phyloP scores from a whole-genome alignment of 2,797 vertebrate genomes.

The Lacerta bilineata region DNA sequence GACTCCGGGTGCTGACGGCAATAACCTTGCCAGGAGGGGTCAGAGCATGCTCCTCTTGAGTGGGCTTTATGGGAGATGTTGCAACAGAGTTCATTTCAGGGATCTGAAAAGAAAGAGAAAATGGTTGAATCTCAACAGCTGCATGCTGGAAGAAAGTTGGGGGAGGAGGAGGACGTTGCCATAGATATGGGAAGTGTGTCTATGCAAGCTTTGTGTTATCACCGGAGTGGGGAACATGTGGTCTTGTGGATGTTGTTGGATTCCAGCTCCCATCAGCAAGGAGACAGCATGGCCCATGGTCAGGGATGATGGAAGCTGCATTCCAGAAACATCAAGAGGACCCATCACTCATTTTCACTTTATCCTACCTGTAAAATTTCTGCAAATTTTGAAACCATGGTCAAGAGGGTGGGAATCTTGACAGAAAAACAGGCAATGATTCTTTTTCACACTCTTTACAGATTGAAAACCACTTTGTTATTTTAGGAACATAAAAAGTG shows the following conservation, averaged over 20 bases:
- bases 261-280: neutral
- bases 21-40: slow-evolving; percentile 90
- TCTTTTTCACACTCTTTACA: no score
- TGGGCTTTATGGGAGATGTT: slow-evolving; percentile 87
- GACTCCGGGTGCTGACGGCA: slow-evolving; percentile 86
- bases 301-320: no score
- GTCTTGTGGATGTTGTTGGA: neutral
- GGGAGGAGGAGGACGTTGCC: no score
- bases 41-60: slow-evolving; percentile 88
- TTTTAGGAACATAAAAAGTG: no score
- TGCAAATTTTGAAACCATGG: no score
- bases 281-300: no score
- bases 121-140: neutral
- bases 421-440: no score
- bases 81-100: slow-evolving; percentile 89
- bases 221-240: neutral
- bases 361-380: no score
- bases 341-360: no score
- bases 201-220: neutral
- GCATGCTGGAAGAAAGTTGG: neutral
- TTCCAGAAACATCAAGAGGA: no score
- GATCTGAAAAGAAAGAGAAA: slow-evolving; percentile 72
- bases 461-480: no score
- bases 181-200: neutral
- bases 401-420: no score